Evolutionary conservation across 2,797 vertebrate genomes (phyloP).

Genomic region (Pseudochirops cupreus): DNA sequence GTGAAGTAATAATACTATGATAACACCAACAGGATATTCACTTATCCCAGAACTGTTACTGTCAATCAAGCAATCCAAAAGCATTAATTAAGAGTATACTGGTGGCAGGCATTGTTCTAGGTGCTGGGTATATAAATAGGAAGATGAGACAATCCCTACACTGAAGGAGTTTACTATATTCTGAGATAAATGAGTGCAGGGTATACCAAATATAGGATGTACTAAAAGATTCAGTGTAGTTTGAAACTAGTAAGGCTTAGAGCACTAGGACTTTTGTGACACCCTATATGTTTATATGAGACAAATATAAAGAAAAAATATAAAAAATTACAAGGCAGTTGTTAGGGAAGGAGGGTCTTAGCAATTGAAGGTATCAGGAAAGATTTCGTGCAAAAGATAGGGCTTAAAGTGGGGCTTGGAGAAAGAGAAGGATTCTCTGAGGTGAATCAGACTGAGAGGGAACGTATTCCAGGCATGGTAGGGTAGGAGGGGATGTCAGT

Average conservation of each 20-base stretch:
- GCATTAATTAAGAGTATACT: background rate
- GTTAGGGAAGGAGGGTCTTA: background rate
- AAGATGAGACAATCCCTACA: background rate
- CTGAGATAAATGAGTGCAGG: background rate
- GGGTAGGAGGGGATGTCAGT: background rate
- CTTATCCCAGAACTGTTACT: background rate
- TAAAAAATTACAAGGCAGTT: background rate
- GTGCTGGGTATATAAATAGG: background rate
- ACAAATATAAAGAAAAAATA: background rate
- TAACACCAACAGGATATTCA: background rate
- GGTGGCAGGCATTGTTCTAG: background rate
- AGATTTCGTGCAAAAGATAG: background rate
- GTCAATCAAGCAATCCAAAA: background rate
- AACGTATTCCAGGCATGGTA: background rate
- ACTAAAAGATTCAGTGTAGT: background rate
- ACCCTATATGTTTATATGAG: background rate
- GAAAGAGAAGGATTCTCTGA: background rate
- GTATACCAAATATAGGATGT: background rate
- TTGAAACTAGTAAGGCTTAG: background rate
- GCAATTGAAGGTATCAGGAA: background rate
- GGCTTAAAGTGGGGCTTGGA: background rate
- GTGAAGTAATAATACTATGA: background rate
- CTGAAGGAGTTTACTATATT: background rate
- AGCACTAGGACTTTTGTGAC: background rate
- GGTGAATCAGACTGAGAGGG: background rate